phyloP scores from a whole-genome alignment of 2,113 vertebrate species.

The Clarias macrocephalus region DNA sequence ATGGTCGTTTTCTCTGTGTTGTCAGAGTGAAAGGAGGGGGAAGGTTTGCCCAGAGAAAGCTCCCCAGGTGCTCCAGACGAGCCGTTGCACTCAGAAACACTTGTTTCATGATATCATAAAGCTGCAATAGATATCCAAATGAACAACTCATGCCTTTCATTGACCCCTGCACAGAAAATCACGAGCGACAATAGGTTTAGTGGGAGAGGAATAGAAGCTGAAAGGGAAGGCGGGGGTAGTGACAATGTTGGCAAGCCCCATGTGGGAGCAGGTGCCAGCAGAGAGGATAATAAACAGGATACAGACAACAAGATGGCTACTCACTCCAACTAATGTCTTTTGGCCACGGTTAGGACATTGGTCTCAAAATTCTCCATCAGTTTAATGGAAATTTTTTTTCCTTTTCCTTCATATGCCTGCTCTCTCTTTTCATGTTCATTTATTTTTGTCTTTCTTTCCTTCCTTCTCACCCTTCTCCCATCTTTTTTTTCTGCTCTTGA shows the following conservation, averaged over 20 bases:
- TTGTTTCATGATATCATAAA: conserved; percentile 37
- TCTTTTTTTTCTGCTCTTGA: conserved; percentile 70
- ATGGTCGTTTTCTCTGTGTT: conserved; percentile 21
- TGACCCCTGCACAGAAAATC: conserved; percentile 25
- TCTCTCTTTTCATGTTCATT: not conserved
- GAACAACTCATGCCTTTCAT: not conserved
- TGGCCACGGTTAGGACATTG: conserved; percentile 57
- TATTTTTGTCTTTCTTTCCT: conserved; percentile 62
- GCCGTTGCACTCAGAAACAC: conserved; percentile 25
- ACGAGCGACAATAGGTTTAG: conserved; percentile 21
- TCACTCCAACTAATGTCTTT: conserved; percentile 72
- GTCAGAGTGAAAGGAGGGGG: conserved; percentile 12
- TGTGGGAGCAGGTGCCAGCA: conserved; percentile 55
- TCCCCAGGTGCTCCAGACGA: conserved; percentile 29
- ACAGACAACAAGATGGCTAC: conserved; percentile 73
- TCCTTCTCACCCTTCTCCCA: conserved; percentile 56
- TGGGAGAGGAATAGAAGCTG: conserved; percentile 9
- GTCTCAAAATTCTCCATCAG: conserved; percentile 29
- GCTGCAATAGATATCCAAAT: conserved; percentile 38
- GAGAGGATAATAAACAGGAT: conserved; percentile 70
- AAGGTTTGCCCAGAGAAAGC: conserved; percentile 14
- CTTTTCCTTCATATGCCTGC: not conserved
- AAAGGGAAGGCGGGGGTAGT: not conserved
- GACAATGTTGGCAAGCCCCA: conserved; percentile 44
- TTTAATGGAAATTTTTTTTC: conserved; percentile 6